Evolutionary conservation across 2,888 invertebrate species (phyloP).

Genomic region (Neoitamus cyanurus): DNA sequence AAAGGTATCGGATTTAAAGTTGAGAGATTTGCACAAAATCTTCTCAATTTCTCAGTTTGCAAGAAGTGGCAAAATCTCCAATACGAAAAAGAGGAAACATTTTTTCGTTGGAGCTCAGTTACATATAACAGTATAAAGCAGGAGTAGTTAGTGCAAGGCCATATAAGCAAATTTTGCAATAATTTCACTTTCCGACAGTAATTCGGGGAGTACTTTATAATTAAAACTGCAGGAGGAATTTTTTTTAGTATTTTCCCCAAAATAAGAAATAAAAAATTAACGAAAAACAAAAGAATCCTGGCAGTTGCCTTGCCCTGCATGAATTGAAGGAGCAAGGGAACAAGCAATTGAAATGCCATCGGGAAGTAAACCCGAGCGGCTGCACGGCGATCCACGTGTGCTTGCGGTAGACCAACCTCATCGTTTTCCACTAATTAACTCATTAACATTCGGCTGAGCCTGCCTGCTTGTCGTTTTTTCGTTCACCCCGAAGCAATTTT

Average conservation of each 20-base stretch:
- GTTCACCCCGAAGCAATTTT: constrained; percentile 2
- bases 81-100: neutral
- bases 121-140: too few species aligned
- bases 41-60: neutral
- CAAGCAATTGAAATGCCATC: constrained; percentile 14
- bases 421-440: constrained; percentile 54
- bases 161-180: too few species aligned
- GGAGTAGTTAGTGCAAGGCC: too few species aligned
- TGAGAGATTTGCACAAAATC: neutral
- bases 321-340: neutral
- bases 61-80: neutral
- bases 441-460: constrained; percentile 50
- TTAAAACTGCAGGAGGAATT: too few species aligned
- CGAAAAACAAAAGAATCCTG: neutral
- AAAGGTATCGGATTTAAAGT: neutral
- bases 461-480: constrained; percentile 16
- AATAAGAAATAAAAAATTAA: neutral
- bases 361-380: neutral
- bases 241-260: too few species aligned
- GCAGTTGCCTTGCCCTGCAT: neutral
- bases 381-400: constrained; percentile 40
- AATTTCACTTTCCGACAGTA: too few species aligned
- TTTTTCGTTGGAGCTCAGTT: too few species aligned
- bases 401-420: constrained; percentile 51
- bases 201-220: too few species aligned